A percentile compares a stretch with the other conserved stretches of the same genome.
phyloP scores from a whole-genome alignment of 2,113 vertebrate species.

The Stegastes partitus region DNA sequence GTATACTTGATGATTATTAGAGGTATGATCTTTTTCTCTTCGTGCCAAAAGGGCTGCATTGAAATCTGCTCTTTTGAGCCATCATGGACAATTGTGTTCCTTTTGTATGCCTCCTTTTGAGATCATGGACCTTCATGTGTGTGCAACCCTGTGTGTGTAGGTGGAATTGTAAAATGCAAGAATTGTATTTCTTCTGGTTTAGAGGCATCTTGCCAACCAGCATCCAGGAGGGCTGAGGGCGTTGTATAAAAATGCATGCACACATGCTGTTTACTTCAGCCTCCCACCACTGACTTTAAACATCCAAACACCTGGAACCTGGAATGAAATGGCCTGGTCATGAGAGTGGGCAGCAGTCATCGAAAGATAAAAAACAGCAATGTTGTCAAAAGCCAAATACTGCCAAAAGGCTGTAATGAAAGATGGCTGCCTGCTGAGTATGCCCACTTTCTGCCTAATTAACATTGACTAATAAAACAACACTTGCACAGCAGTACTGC shows the following conservation, averaged over 20 bases:
- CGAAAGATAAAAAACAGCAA: conserved; percentile 27
- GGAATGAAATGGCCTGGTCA: conserved; percentile 53
- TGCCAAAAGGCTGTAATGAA: conserved; percentile 48
- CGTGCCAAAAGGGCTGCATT: conserved; percentile 8
- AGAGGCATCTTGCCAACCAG: conserved; percentile 69
- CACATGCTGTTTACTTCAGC: conserved; percentile 81
- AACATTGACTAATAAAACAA: conserved; percentile 50
- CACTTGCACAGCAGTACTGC: conserved; percentile 25
- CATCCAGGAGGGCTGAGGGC: conserved; percentile 66
- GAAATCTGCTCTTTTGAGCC: conserved; percentile 24
- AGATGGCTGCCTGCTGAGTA: conserved; percentile 40
- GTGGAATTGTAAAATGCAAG: conserved; percentile 71
- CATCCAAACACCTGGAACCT: conserved; percentile 78
- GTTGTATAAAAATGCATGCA: conserved; percentile 82
- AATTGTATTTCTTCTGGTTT: conserved; percentile 52
- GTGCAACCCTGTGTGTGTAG: conserved; percentile 56
- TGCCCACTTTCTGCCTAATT: conserved; percentile 48
- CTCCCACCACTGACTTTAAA: conserved; percentile 78
- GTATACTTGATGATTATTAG: conserved; percentile 1
- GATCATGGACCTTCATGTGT: conserved; percentile 20
- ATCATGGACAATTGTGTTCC: conserved; percentile 11
- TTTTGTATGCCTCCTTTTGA: conserved; percentile 6
- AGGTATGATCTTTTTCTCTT: background rate
- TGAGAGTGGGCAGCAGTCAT: conserved; percentile 59
- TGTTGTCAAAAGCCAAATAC: conserved; percentile 53